Evolutionary conservation across 2,797 vertebrate species (phyloP), one percentile per base, ranked within the genome.

Genomic region (Chelidonichthys spinosus): DNA sequence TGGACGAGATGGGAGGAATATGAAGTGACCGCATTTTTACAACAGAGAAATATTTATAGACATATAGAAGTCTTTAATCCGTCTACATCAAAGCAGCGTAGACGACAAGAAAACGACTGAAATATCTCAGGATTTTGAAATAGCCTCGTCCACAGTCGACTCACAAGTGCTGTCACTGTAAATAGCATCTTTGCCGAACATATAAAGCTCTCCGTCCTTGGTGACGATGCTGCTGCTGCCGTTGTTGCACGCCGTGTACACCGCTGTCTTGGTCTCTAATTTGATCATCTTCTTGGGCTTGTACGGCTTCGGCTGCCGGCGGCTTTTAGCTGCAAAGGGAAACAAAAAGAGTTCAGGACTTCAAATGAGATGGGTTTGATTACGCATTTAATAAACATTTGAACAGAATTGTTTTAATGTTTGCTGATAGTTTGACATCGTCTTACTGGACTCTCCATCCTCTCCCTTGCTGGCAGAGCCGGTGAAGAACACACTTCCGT

Each of bases 211-310:
- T 79, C 98, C 98, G 53, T 99, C 98, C 93, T 99, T 99, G 80
- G 98, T 99, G 85, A 98, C 95, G 39, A 99, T 96, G 82, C 97
- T 99, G 93, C 98, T 99, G 92, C 98, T 99, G 88, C 98, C 98
- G 50, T 99, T 99, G 95, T 99, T 99, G 89, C 98, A 99, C 0
- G 98, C 97, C 11, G 97, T 97, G 82, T 96, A 96, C 37, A 99
- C 92, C 2, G 97, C 97, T 55, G 92, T 96, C 92, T 99, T 99
- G 76, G 97, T 97, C 94, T 99, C 98, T 89, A 99, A 94, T 93
- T 99, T 99, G 84, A 99, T 97, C 84, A 99, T 99, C 93, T 99
- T 99, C 94, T 99, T 99, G 69, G 98, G 98, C 82, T 99, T 99
- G 91, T 99, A 99, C 0, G 98, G 98, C 90, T 99, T 99, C 79